Evolutionary conservation across 2,888 invertebrate genomes (phyloP).

Genomic region (Luperina nickerlii): DNA sequence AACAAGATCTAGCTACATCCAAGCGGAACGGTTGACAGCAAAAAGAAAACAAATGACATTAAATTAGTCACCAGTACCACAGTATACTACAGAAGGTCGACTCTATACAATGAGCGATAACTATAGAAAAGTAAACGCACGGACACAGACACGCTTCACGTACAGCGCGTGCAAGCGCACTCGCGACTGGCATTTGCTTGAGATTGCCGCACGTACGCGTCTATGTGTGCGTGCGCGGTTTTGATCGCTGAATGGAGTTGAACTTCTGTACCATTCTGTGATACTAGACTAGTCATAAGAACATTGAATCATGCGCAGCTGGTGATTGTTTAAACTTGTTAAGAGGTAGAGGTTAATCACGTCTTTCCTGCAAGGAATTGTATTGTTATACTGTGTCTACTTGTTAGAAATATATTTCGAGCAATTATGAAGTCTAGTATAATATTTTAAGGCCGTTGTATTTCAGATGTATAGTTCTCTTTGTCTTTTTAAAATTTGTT

Average conservation of each 20-base stretch:
- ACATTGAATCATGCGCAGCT: slow-evolving; percentile 59
- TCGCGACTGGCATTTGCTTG: background rate
- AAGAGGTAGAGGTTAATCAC: slow-evolving; percentile 55
- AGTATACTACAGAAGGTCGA: background rate
- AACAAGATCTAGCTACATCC: slow-evolving; percentile 10
- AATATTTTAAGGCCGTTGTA: background rate
- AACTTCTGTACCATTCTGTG: background rate
- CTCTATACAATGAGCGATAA: background rate
- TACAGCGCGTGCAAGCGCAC: background rate
- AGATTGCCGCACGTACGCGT: background rate
- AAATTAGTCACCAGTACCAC: slow-evolving; percentile 37
- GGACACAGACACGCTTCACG: background rate
- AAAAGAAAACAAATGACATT: slow-evolving; percentile 41
- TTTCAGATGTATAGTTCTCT: background rate
- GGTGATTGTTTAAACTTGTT: slow-evolving; percentile 58
- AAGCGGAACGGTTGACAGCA: slow-evolving; percentile 15
- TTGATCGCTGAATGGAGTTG: too few species aligned
- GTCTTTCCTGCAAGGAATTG: slow-evolving; percentile 51
- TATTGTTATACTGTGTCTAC: slow-evolving; percentile 8
- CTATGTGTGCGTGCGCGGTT: background rate
- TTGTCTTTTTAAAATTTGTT: too few species aligned
- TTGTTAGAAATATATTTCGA: slow-evolving; percentile 24
- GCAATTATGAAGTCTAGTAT: background rate
- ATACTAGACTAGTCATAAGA: slow-evolving; percentile 33
- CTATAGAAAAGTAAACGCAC: background rate